Base-by-base conservation (phyloP, 2,113 vertebrate genomes). In the Entelurus aequoreus region DNA sequence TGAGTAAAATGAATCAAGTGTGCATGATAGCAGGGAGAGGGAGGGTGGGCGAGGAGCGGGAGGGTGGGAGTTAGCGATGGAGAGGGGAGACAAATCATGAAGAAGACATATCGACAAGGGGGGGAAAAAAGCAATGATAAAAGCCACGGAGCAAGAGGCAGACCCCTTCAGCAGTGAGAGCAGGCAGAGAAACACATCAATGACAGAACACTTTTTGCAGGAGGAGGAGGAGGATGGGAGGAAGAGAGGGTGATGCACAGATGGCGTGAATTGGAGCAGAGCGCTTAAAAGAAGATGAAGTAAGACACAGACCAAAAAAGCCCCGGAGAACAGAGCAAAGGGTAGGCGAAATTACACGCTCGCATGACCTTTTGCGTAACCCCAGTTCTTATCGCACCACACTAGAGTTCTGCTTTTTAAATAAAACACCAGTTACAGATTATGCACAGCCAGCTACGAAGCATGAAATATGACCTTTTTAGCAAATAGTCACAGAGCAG, bases 1-100 rank as follows among this genome's bases (percentile, higher is more conserved):
- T 79, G 84, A 86, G 83, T 77, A 82, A 86, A 86, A 79, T 85
- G 82, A 86, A 73, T 82, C 79, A 84, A 82, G 75, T 84, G 81
- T 80, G 79, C 66, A 36, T 82, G 79, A 84, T 68, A 77, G 78
- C 54, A 63, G 76, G 73, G 68, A 59, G 71, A 68, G 68, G 69
- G 71, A 71, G 69, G 44, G 61, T 63, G 66, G 51, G 71, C 55
- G 70, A 55, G 12, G 44, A 15, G 47, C 36, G 51, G 62, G 36
- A 8, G 48, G n/a, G 65, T 48, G 68, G 19, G 48, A 56, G 19
- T 63, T 10, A 21, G 71, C 53, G 60, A 61, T 46, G 15, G 60
- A 16, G 36, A 58, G 67, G 54, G 60, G 63, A 63, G 66, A 69
- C 54, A 58, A 52, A 72, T 61, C 62, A 44, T 68, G 51, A 72